These are phyloP conservation scores for Cassiopea andromeda DNA, from an alignment of 30 jellyfish, hydroid and myxozoan species.

Conservation along the genomic window DNA sequence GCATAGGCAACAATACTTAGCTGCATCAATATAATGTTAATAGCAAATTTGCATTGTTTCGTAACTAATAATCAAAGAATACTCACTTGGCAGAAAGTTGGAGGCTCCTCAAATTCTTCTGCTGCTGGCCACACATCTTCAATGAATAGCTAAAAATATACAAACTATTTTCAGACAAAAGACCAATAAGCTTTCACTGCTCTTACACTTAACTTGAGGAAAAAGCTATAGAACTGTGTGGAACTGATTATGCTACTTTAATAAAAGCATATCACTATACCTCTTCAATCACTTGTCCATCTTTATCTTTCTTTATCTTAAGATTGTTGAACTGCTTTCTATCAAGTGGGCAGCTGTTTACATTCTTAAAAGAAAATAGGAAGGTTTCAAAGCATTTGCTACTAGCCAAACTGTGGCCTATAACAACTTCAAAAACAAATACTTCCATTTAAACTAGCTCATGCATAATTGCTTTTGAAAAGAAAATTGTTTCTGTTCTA, in stretches of 20 bases:
- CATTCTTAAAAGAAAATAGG: conserved; percentile 54
- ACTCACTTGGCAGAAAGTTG: conserved; percentile 91
- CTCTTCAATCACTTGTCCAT: conserved; percentile 84
- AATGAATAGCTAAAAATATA: conserved; percentile 61
- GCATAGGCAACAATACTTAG: no score
- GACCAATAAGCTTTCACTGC: background rate
- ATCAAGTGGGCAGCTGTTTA: conserved; percentile 91
- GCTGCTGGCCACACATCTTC: conserved; percentile 66
- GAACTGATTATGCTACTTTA: no score
- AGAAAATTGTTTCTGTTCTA: no score
- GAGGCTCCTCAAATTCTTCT: conserved; percentile 68
- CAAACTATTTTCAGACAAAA: background rate
- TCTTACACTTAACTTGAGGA: background rate
- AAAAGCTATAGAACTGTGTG: background rate
- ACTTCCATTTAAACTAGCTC: no score
- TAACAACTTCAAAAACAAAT: no score
- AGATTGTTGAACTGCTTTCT: conserved; percentile 70
- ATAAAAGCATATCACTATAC: conserved; percentile 4
- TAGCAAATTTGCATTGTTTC: no score
- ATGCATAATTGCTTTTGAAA: no score
- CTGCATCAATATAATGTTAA: no score
- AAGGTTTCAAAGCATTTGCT: background rate
- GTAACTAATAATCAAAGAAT: background rate
- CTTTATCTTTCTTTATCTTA: conserved; percentile 21
- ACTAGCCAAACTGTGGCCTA: no score